Evolutionary conservation across 2,888 invertebrate species (phyloP).

Genomic region (Oeneis ivallda): DNA sequence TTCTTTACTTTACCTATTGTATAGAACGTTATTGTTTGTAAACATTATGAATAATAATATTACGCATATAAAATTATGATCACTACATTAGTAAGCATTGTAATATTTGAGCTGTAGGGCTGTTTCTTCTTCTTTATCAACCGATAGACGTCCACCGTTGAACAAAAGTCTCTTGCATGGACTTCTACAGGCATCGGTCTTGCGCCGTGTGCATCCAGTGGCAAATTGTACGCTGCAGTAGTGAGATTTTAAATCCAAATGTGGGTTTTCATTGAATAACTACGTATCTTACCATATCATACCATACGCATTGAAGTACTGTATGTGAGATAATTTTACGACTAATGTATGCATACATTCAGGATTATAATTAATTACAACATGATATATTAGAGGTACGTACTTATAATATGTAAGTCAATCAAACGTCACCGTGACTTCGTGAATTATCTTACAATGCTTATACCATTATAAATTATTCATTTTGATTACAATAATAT

Average conservation of each 20-base stretch:
- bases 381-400: too few relatives aligned
- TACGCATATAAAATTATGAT: background rate
- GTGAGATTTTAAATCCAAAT: too few relatives aligned
- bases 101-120: background rate
- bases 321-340: background rate
- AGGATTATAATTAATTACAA: too few relatives aligned
- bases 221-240: too few relatives aligned
- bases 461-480: slow-evolving; percentile 32
- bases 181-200: too few relatives aligned
- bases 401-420: slow-evolving; percentile 33
- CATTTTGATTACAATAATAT: slow-evolving; percentile 17
- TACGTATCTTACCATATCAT: too few relatives aligned
- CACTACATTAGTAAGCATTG: background rate
- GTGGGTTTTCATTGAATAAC: too few relatives aligned
- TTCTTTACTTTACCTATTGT: background rate
- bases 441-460: slow-evolving; percentile 52
- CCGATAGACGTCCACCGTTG: too few relatives aligned
- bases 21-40: background rate
- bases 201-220: too few relatives aligned
- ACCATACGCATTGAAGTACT: too few relatives aligned
- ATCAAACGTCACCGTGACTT: slow-evolving; percentile 36
- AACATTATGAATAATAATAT: background rate
- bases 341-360: too few relatives aligned
- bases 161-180: too few relatives aligned
- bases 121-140: background rate